These are phyloP conservation scores for Therioaphis trifolii DNA, from an alignment of 2,888 invertebrate species.

Conservation along the genomic window DNA sequence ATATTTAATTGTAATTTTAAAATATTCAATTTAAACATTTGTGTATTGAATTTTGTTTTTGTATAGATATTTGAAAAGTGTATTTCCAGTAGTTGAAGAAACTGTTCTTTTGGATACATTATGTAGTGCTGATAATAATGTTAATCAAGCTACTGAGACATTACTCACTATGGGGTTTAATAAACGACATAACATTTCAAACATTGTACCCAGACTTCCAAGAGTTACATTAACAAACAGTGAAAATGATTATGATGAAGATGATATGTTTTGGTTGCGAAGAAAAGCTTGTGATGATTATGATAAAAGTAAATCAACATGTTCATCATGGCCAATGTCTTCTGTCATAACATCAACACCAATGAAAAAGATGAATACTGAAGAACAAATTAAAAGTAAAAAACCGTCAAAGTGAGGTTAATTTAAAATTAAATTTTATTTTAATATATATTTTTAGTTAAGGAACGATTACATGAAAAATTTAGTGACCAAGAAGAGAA, in stretches of 20 bases:
- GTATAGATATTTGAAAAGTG: constrained; percentile 86
- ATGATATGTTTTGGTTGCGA: constrained; percentile 53
- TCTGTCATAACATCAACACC: background rate
- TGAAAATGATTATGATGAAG: constrained; percentile 53
- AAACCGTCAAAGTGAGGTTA: background rate
- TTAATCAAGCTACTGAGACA: constrained; percentile 86
- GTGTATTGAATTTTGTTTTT: constrained; percentile 42
- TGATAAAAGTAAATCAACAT: constrained; percentile 50
- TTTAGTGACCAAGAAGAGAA: constrained; percentile 83
- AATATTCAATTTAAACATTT: background rate
- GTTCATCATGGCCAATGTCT: constrained; percentile 45
- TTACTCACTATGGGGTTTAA: constrained; percentile 83
- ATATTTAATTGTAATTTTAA: no score
- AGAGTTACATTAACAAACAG: constrained; percentile 57
- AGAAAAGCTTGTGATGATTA: constrained; percentile 34
- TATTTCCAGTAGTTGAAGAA: constrained; percentile 91
- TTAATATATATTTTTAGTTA: constrained; percentile 72
- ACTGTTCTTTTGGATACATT: constrained; percentile 85
- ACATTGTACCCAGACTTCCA: constrained; percentile 68
- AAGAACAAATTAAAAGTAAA: constrained; percentile 55
- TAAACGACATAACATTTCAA: constrained; percentile 78
- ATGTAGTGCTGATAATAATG: constrained; percentile 89
- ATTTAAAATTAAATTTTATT: background rate
- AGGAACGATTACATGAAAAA: constrained; percentile 76
- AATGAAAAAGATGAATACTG: constrained; percentile 14